phyloP scores from a whole-genome alignment of 2,888 invertebrate genomes.

The Hipparchia semele region DNA sequence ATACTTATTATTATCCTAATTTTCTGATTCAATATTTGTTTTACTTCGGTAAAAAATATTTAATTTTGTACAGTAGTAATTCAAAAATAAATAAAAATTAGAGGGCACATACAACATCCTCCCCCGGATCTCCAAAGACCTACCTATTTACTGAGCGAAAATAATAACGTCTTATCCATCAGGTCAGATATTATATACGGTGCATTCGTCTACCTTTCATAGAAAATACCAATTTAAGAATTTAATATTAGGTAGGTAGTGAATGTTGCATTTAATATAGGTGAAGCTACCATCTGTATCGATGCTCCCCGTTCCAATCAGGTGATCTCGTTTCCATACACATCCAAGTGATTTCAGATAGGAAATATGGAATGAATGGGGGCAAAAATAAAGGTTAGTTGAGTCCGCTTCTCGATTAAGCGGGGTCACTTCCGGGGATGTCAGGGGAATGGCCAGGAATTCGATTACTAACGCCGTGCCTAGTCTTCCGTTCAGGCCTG shows the following conservation, averaged over 20 bases:
- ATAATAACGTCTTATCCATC: too few species aligned
- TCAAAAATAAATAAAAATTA: too few species aligned
- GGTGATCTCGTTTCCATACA: conserved; percentile 20
- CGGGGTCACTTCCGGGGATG: conserved; percentile 71
- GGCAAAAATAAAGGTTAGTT: conserved; percentile 62
- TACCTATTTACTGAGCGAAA: too few species aligned
- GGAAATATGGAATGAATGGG: conserved; percentile 44
- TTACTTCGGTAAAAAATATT: too few species aligned
- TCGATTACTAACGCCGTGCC: conserved; percentile 65
- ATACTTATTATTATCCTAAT: too few species aligned
- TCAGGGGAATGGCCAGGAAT: conserved; percentile 60
- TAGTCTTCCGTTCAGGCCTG: conserved; percentile 52
- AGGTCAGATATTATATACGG: too few species aligned
- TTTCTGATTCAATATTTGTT: too few species aligned
- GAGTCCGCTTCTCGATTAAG: conserved; percentile 66
- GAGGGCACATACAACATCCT: too few species aligned
- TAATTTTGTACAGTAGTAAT: too few species aligned
- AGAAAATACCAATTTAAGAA: too few species aligned
- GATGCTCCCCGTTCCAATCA: not conserved
- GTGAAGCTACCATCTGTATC: not conserved
- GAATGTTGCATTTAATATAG: not conserved
- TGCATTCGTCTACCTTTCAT: not conserved
- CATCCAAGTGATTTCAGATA: conserved; percentile 30
- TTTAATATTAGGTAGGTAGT: not conserved
- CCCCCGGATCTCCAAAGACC: too few species aligned